phyloP scores from a whole-genome alignment of 2,888 invertebrate genomes.

The Eupithecia vulgata region DNA sequence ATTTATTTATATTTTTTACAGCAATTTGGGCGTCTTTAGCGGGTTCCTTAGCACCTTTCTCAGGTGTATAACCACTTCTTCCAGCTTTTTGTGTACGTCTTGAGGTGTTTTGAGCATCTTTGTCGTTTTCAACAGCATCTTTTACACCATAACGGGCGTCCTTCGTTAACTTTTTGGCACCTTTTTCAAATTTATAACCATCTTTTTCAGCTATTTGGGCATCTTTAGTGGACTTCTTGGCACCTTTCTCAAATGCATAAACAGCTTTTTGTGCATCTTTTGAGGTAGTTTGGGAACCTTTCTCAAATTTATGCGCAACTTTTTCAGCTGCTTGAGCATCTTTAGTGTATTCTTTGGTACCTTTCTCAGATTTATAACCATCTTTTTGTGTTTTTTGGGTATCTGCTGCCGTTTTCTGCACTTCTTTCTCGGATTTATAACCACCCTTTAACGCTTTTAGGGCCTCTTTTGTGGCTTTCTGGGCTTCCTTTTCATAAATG shows the following conservation, averaged over 20 bases:
- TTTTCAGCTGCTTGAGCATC: background rate
- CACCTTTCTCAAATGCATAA: background rate
- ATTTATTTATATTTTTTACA: background rate
- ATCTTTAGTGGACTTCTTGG: background rate
- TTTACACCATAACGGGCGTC: background rate
- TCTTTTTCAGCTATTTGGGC: background rate
- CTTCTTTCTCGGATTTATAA: background rate
- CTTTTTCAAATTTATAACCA: background rate
- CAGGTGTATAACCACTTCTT: background rate
- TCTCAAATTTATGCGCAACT: background rate
- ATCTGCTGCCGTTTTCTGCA: constrained; percentile 4
- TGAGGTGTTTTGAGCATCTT: constrained; percentile 11
- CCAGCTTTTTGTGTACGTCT: constrained; percentile 8
- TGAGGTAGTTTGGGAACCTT: constrained; percentile 6
- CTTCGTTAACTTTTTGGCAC: background rate
- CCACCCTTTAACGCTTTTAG: background rate
- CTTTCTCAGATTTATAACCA: background rate
- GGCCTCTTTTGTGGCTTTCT: background rate
- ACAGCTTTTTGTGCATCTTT: constrained; percentile 8
- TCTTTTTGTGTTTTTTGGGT: background rate
- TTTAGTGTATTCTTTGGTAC: constrained; percentile 1
- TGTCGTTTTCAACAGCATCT: background rate
- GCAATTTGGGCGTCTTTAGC: background rate
- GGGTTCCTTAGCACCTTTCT: background rate
- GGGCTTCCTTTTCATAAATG: background rate